Evolutionary conservation across 2,113 vertebrate genomes (phyloP).

Genomic region (Bungarus multicinctus): DNA sequence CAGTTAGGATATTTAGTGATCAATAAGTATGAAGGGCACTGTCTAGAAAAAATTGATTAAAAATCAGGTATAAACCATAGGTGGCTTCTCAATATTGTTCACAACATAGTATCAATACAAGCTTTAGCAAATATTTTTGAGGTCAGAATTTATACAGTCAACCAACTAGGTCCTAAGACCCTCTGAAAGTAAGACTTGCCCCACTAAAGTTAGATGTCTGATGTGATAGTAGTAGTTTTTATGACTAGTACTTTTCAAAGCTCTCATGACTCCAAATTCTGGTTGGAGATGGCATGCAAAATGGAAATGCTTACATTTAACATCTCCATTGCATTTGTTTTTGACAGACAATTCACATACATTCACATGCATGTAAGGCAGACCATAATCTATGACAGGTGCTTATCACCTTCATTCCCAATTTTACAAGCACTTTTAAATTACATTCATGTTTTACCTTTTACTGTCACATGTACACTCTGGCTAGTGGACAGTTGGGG

Average conservation of each 20-base stretch:
- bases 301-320: not conserved
- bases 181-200: not conserved
- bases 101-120: not conserved
- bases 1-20: not conserved
- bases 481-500: slow-evolving; percentile 95
- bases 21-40: not conserved
- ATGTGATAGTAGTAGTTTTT: not conserved
- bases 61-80: not conserved
- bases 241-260: not conserved
- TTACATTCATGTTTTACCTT: slow-evolving; percentile 73
- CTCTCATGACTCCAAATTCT: not conserved
- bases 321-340: not conserved
- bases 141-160: not conserved
- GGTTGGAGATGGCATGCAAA: not conserved
- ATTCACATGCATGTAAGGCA: not conserved
- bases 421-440: not conserved
- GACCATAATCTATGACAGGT: not conserved
- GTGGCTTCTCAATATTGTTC: not conserved
- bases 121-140: not conserved
- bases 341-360: too few species aligned
- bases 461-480: slow-evolving; percentile 91
- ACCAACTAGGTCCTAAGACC: not conserved
- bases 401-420: not conserved
- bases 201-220: not conserved
- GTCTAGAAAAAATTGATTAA: not conserved